phyloP scores from a whole-genome alignment of 1,140 invertebrate species.

The Pinna nobilis region DNA sequence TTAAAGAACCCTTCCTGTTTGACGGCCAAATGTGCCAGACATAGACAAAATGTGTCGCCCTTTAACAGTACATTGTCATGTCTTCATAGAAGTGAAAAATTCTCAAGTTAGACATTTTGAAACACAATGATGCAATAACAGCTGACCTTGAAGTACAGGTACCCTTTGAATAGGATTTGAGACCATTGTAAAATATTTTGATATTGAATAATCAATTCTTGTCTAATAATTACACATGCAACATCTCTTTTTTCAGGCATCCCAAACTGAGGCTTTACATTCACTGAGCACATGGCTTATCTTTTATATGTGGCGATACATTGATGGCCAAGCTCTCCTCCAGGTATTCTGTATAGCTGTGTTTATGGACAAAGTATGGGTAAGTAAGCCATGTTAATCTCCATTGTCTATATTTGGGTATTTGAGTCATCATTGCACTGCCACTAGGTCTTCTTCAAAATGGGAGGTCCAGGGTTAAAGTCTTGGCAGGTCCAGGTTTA shows the following conservation, averaged over 20 bases:
- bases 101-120: too few relatives aligned
- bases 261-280: conserved; percentile 76
- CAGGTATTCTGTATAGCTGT: conserved; percentile 85
- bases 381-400: conserved; percentile 36
- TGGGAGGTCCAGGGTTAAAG: too few relatives aligned
- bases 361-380: conserved; percentile 83
- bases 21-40: too few relatives aligned
- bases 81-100: too few relatives aligned
- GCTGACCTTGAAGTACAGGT: neutral
- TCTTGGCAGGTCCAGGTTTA: too few relatives aligned
- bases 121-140: neutral
- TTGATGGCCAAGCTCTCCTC: conserved; percentile 86
- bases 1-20: too few relatives aligned
- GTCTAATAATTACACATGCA: neutral
- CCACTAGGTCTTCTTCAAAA: neutral
- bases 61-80: too few relatives aligned
- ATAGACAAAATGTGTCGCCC: too few relatives aligned
- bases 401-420: neutral
- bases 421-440: neutral
- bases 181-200: neutral
- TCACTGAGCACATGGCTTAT: conserved; percentile 84
- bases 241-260: conserved; percentile 63
- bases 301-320: conserved; percentile 84
- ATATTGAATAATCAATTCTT: neutral
- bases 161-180: neutral